phyloP scores from a whole-genome alignment of 1,140 invertebrate species.

The Drosophila nikananu region DNA sequence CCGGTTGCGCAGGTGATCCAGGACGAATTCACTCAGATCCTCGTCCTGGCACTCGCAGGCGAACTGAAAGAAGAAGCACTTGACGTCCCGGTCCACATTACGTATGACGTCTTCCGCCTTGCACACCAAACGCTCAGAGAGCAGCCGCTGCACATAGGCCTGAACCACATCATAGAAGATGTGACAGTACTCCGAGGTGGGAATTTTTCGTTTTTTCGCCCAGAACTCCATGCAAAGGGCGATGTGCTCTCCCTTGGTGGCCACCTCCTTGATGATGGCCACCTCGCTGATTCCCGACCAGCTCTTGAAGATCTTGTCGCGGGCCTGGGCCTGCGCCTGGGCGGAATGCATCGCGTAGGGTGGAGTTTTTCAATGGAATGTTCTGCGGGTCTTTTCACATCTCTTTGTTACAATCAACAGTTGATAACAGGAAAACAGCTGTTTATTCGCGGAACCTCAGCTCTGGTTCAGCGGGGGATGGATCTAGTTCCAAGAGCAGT shows the following conservation, averaged over 20 bases:
- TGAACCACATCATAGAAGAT: constrained; percentile 81
- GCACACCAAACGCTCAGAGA: constrained; percentile 77
- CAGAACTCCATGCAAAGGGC: constrained; percentile 77
- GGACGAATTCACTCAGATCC: constrained; percentile 69
- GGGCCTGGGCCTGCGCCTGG: constrained; percentile 61
- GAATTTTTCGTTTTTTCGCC: constrained; percentile 69
- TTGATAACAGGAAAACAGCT: constrained; percentile 41
- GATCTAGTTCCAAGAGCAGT: constrained; percentile 2
- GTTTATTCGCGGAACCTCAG: neutral
- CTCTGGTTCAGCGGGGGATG: neutral
- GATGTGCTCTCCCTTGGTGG: constrained; percentile 83
- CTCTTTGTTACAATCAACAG: constrained; percentile 52
- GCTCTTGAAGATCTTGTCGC: constrained; percentile 77
- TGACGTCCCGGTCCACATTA: constrained; percentile 76
- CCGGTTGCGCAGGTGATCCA: constrained; percentile 72
- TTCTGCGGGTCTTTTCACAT: constrained; percentile 59
- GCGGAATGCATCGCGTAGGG: constrained; percentile 56
- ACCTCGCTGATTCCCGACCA: constrained; percentile 78
- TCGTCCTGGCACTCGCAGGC: constrained; percentile 71
- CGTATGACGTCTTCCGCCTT: constrained; percentile 80
- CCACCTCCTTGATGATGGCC: constrained; percentile 80
- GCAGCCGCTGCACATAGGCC: constrained; percentile 77
- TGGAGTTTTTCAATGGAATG: constrained; percentile 27
- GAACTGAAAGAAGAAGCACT: constrained; percentile 80
- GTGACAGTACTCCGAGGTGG: constrained; percentile 64